phyloP scores from a whole-genome alignment of 2,888 invertebrate species.

The Copidosoma aretas region DNA sequence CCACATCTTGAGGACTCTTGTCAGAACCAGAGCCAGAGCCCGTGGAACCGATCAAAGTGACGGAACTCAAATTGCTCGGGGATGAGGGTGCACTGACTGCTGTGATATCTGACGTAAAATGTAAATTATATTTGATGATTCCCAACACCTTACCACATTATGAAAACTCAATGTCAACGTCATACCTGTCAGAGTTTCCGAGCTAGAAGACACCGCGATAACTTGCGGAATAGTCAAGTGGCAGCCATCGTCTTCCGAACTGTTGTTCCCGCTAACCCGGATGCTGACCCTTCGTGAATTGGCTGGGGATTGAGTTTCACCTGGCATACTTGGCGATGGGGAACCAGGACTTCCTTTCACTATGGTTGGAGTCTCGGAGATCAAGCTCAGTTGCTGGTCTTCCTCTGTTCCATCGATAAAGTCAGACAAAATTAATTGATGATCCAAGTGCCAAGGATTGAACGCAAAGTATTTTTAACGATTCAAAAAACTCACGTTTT shows the following conservation, averaged over 20 bases:
- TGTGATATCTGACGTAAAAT: constrained; percentile 58
- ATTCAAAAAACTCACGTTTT: constrained; percentile 65
- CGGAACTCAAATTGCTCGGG: constrained; percentile 77
- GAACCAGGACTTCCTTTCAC: constrained; percentile 45
- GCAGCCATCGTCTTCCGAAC: constrained; percentile 67
- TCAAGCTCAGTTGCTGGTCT: constrained; percentile 60
- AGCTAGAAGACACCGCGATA: constrained; percentile 76
- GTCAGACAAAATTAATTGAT: background rate
- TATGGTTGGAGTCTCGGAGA: constrained; percentile 57
- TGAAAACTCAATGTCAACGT: background rate
- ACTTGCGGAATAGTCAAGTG: constrained; percentile 77
- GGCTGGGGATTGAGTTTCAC: constrained; percentile 42
- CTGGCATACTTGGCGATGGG: constrained; percentile 16
- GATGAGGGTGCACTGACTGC: constrained; percentile 71
- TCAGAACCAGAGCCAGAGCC: constrained; percentile 60
- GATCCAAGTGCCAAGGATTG: no score
- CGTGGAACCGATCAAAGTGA: constrained; percentile 72
- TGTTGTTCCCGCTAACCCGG: constrained; percentile 57
- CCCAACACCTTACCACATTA: background rate
- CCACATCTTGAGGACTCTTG: constrained; percentile 54
- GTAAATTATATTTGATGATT: background rate
- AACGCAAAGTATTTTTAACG: constrained; percentile 6
- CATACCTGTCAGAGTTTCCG: constrained; percentile 77
- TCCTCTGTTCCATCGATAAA: constrained; percentile 62
- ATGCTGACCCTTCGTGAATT: constrained; percentile 62